Evolutionary conservation across 2,888 invertebrate species (phyloP).

Genomic region (Apamea monoglypha): DNA sequence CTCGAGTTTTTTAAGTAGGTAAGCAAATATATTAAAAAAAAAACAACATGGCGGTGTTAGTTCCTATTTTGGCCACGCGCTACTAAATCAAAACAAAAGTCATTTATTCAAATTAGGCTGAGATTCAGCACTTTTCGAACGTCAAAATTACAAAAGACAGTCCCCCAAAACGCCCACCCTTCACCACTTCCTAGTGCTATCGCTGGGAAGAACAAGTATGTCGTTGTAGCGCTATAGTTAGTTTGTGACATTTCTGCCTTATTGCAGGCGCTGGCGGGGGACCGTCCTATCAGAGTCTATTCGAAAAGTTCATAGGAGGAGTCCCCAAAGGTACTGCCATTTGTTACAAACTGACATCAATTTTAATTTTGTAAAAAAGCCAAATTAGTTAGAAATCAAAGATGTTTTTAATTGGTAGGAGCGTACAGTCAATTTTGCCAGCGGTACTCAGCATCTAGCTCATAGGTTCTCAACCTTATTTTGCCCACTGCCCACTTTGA

Average conservation of each 20-base stretch:
- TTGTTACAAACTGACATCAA: slow-evolving; percentile 36
- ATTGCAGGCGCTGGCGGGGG: slow-evolving; percentile 77
- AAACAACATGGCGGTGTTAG: no score
- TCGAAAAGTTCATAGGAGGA: slow-evolving; percentile 79
- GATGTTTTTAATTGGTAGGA: not conserved
- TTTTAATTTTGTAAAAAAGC: not conserved
- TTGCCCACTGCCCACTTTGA: no score
- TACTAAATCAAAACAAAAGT: no score
- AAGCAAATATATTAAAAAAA: not conserved
- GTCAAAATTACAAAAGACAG: no score
- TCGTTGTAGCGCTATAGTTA: slow-evolving; percentile 3
- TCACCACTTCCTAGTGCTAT: no score
- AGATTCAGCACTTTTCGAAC: no score
- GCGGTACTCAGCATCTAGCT: slow-evolving; percentile 7
- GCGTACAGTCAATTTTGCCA: not conserved
- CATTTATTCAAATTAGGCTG: no score
- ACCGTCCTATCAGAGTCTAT: slow-evolving; percentile 76
- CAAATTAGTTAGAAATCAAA: not conserved
- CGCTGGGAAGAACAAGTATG: not conserved
- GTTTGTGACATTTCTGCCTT: slow-evolving; percentile 55
- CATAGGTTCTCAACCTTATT: no score
- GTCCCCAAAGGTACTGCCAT: slow-evolving; percentile 75
- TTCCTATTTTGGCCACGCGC: no score
- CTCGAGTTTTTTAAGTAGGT: no score
- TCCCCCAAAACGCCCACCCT: no score